phyloP scores from a whole-genome alignment of 2,797 vertebrate species.

The Malurus splendens region DNA sequence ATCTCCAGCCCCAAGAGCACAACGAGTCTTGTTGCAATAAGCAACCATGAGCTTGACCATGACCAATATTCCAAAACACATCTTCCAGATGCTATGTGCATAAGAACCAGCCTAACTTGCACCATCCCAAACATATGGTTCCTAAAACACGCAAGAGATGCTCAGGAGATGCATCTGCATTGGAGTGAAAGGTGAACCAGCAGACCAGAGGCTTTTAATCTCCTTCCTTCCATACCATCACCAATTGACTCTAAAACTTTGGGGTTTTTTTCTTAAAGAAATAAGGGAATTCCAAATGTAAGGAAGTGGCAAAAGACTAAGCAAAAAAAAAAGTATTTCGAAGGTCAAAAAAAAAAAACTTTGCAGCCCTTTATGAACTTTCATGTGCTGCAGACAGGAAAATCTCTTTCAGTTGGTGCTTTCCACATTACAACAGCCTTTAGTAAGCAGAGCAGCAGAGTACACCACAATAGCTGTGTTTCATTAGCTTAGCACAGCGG shows the following conservation, averaged over 20 bases:
- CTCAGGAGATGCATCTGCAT: background rate
- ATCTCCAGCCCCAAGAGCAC: background rate
- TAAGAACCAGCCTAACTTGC: background rate
- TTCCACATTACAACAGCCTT: background rate
- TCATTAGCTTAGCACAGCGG: background rate
- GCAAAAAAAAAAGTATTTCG: background rate
- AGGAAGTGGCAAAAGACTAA: background rate
- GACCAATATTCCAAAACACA: background rate
- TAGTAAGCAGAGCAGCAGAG: background rate
- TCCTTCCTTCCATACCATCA: background rate
- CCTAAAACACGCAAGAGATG: background rate
- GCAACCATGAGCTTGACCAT: background rate
- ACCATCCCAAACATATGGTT: background rate
- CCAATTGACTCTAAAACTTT: background rate
- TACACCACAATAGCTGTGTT: background rate
- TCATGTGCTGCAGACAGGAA: background rate
- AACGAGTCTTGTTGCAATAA: fast-evolving
- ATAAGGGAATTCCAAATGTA: background rate
- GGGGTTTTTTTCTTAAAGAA: background rate
- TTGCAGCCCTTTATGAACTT: background rate
- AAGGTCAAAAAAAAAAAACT: background rate
- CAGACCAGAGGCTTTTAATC: background rate
- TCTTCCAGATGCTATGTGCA: background rate
- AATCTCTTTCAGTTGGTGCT: background rate
- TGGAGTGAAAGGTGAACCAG: background rate